Base-by-base conservation (phyloP, 37 sponge, comb jelly and placozoan genomes). In the Chondrilla cf. caribensis region DNA sequence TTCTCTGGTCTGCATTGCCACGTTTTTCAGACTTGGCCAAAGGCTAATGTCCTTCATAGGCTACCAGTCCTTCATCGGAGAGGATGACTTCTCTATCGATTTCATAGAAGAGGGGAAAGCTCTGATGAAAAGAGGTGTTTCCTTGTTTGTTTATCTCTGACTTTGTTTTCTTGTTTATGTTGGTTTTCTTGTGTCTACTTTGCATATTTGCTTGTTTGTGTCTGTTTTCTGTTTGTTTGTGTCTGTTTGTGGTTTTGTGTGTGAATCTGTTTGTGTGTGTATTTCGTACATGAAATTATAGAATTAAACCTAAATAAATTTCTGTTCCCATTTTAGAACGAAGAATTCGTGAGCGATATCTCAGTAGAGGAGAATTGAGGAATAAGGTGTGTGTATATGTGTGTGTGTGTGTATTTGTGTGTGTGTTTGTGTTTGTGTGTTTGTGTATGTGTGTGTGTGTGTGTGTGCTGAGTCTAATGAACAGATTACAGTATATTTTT, bases 61-160 rank as follows among this genome's bases (percentile, higher is more conserved):
- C 60, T 92, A 92, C 81, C 87, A 97, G 78, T 87, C 87, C 80
- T 97, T 97, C 82, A 82, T 97, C 11, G 88, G 86, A 14, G 95
- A 94, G 66, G 97, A 97, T 43, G 95, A 89, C 39, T 92, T 94
- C 75, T 91, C 95, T 35, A 84, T 84, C 22, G 97, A 97, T 51
- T 94, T 82, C 54, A 90, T 97, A 28, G 90, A 91, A 58, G 95
- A 97, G 64, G 97, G 97, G 32, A 97, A 97, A 76, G 85, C 90
- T 21, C 86, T 92, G 29, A 86, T 94, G 79, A 94, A 84, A 42
- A 72, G 92, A 93, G 96, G 96, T 92, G 36, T 21, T 80, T 83
- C 8, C 39, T 29, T n/a, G n/a, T 64, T 31, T 64, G 66, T 64
- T 6, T 8, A 7, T 18, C 32, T 31, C 14, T 17, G 5, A 8